phyloP scores from a whole-genome alignment of 2,113 vertebrate species.

The Chelonoidis abingdonii region DNA sequence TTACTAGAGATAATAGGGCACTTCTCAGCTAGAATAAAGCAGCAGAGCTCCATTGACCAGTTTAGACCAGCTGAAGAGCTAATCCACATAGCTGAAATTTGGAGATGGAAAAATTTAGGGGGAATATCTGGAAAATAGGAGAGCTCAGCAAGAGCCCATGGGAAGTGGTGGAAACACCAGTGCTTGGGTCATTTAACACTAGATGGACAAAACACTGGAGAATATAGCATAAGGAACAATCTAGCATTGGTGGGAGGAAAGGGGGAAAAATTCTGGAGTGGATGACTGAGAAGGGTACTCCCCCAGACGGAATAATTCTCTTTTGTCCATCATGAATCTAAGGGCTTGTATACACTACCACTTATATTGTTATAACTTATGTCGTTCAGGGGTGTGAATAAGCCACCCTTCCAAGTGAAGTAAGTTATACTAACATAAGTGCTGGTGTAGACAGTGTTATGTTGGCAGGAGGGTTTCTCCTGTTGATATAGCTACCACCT shows the following conservation, averaged over 20 bases:
- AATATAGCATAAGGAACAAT: accelerated
- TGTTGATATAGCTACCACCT: too few species aligned
- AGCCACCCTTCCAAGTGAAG: too few species aligned
- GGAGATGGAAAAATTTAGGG: not conserved
- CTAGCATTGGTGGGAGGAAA: not conserved
- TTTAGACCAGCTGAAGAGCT: not conserved
- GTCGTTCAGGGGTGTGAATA: too few species aligned
- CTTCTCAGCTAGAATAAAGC: not conserved
- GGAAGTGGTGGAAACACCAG: not conserved
- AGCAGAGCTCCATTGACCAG: not conserved
- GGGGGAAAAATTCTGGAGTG: accelerated
- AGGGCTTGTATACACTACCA: too few species aligned
- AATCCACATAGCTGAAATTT: not conserved
- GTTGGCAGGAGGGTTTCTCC: too few species aligned
- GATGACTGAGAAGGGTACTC: not conserved
- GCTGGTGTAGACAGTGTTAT: too few species aligned
- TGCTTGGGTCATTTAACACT: not conserved
- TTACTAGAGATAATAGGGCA: not conserved
- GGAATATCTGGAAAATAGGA: not conserved
- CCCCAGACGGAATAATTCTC: not conserved
- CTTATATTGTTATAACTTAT: too few species aligned
- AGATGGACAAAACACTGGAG: not conserved
- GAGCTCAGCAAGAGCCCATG: not conserved
- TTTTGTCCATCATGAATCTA: not conserved
- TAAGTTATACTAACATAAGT: too few species aligned